phyloP scores from a whole-genome alignment of 2,113 vertebrate species.

The Halcyon malimbica region DNA sequence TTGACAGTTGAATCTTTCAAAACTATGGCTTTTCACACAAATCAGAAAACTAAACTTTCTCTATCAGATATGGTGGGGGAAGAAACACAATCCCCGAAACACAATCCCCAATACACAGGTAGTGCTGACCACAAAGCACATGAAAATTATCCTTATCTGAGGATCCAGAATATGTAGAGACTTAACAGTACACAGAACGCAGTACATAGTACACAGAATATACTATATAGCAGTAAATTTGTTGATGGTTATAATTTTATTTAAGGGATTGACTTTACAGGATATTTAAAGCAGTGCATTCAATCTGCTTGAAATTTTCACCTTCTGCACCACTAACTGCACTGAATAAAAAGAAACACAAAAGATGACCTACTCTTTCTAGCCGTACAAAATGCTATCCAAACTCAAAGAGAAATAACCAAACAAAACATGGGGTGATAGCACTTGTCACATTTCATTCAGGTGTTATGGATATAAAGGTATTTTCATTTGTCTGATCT shows the following conservation, averaged over 20 bases:
- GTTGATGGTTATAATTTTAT: not conserved
- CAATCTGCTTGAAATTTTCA: not conserved
- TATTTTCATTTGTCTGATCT: not conserved
- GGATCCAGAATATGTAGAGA: not conserved
- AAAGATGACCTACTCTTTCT: not conserved
- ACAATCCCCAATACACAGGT: not conserved
- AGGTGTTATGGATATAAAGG: not conserved
- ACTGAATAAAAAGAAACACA: not conserved
- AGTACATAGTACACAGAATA: not conserved
- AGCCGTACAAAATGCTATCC: not conserved
- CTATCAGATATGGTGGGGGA: not conserved
- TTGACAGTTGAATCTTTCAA: not conserved
- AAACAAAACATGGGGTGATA: not conserved
- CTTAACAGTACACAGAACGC: not conserved
- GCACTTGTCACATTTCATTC: conserved; percentile 19
- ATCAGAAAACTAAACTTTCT: not conserved
- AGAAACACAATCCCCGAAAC: not conserved
- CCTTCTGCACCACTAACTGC: not conserved
- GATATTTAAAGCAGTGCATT: not conserved
- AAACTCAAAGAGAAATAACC: not conserved
- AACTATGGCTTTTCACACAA: not conserved
- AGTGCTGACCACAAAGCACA: not conserved
- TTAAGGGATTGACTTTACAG: not conserved
- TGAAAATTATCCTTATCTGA: not conserved
- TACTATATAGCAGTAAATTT: not conserved